These are phyloP conservation scores for Scolanthus callimorphus DNA, from an alignment of 92 coral and sea anemone species.

Conservation along the genomic window DNA sequence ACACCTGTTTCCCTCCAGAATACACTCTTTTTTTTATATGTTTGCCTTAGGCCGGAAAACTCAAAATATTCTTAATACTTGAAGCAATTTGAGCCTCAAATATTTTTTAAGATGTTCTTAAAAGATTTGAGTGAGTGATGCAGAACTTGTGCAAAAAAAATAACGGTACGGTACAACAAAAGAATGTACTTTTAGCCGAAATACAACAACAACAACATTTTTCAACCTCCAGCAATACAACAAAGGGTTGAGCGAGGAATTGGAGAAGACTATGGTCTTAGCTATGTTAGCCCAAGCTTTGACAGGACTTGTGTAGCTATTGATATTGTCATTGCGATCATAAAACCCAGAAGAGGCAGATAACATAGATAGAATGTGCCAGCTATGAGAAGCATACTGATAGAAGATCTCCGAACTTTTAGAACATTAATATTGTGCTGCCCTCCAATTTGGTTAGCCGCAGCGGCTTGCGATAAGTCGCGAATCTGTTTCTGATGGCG, in stretches of 20 bases:
- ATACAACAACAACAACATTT: too few species aligned
- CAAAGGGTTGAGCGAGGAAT: not conserved
- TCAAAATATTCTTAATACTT: too few species aligned
- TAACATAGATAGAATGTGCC: not conserved
- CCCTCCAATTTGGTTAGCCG: not conserved
- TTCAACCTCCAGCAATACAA: not conserved
- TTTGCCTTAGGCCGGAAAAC: too few species aligned
- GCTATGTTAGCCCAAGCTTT: conserved; percentile 4
- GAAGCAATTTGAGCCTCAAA: too few species aligned
- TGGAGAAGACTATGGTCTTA: not conserved
- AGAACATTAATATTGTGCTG: not conserved
- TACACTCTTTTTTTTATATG: too few species aligned
- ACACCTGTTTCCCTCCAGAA: too few species aligned
- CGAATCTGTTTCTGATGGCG: conserved; percentile 6
- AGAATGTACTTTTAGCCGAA: too few species aligned
- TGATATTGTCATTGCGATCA: not conserved
- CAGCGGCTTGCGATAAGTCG: conserved; percentile 1
- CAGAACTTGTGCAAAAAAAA: too few species aligned
- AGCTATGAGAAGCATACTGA: not conserved
- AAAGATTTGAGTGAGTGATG: too few species aligned
- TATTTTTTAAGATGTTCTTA: too few species aligned
- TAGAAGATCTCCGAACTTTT: not conserved
- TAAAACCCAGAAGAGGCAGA: not conserved
- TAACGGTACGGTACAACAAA: too few species aligned
- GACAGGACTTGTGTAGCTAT: conserved; percentile 5